Base-by-base conservation (phyloP, 2,888 invertebrate species). In the Sicus ferrugineus region DNA sequence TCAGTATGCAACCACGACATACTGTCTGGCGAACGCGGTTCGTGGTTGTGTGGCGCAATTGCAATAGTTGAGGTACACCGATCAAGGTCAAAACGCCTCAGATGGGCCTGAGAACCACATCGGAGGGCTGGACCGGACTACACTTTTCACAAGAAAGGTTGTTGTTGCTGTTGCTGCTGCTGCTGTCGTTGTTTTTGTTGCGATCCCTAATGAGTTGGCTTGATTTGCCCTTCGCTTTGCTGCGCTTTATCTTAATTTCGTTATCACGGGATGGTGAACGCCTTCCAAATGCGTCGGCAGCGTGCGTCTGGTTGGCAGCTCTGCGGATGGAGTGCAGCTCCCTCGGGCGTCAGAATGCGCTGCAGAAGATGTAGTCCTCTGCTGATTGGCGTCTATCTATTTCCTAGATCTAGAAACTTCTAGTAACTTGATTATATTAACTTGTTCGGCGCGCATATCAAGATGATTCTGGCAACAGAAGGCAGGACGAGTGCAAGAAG, bases 161-260 rank as follows among this genome's bases (percentile, higher is more conserved):
- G 34, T 34, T 34, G 2, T 34, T 54, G 19, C 48, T 19, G 21
- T 48, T 48, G 14, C 16, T 23, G 30, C n/a, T 26, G 28, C 7
- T 26, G 56, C 30, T 26, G 28, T 56, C 56, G 7, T 9, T 54
- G 5, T 3, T 50, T 2, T 9, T 19, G 23, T 26, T 54, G 52
- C 30, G n/a, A n/a, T 56, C n/a, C 56, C 30, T 56, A 56, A 56
- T 56, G 56, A 56, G 56, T 30, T 56, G 30, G n/a, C n/a, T n/a
- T 30, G 16, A 56, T 56, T 26, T 30, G 26, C 30, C n/a, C 21
- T 48, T 48, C 14, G 30, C 7, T 42, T n/a, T 42, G 2, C 42
- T 34, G 42, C 3, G 7, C n/a, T 26, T 56, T 56, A 56, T 56
- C n/a, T 56, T 28, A 28, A 54, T 28, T 16, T 54, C 28, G 28